Base-by-base conservation (phyloP, 2,797 vertebrate species). In the Typhlichthys eigenmanni region DNA sequence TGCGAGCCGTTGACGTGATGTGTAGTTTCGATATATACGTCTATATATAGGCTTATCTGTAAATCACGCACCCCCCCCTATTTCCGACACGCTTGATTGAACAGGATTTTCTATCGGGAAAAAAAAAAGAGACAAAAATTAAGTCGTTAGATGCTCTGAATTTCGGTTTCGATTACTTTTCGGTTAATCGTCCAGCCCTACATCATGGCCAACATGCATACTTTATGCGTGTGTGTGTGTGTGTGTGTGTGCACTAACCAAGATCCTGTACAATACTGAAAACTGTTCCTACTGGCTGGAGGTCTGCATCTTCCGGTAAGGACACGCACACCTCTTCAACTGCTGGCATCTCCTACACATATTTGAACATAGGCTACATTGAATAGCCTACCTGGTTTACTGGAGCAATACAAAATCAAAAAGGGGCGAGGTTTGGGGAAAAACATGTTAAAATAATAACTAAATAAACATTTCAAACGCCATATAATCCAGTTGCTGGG, bases 181-280 rank as follows among this genome's bases (percentile, higher is more conserved):
- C 3, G 24, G 24, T 4, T 24, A 24, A 24, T 24, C 24, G 24
- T 4, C 24, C 24, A 24, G 24, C 24, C 24, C 24, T 24, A 34
- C 34, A 2, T 12, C 5, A 5, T 11, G 1, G 5, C n/a, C 47
- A 48, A 48, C 11, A 48, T 48, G 47, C 11, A 4, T 48, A 9
- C 16, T 48, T 12, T 48, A n/a, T 11, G 2, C 19, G 45, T 29
- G 53, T 56, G 10, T 11, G 16, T 32, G 1, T 49, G 34, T 12
- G 14, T 7, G 2, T n/a, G 13, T 52, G 34, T 48, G 29, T 50
- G 79, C 75, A 73, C 85, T 70, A 90, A 98, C 97, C 95, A 13
- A 97, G 87, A 60, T 95, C 89, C 53, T 97, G 94, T 56, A 98
- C 80, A 55, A 98, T 88, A 68, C 94, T 94, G 67, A 95, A 95